These are phyloP conservation scores for Lithophane semibrunnea DNA, from an alignment of 2,888 invertebrate species.

Conservation along the genomic window DNA sequence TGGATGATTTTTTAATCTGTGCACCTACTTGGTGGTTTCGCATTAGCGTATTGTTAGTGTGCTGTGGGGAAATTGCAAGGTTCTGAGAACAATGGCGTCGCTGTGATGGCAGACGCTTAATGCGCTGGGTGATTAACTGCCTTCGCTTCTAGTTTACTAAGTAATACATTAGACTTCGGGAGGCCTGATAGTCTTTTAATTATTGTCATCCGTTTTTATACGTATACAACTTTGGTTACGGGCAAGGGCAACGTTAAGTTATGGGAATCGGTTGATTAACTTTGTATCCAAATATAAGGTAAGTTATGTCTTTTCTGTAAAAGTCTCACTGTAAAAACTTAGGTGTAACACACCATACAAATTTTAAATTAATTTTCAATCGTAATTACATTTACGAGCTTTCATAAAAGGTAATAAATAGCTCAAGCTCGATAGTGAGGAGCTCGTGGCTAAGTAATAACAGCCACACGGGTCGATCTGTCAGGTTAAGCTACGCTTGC, in stretches of 20 bases:
- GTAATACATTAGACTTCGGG: conserved; percentile 28
- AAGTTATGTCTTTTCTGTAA: no score
- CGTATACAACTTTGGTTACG: neutral
- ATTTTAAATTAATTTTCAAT: neutral
- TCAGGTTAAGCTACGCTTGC: no score
- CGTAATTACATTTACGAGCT: neutral
- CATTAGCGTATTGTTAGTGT: conserved; percentile 80
- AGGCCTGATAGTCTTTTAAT: conserved; percentile 49
- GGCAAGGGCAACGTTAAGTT: neutral
- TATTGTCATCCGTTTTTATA: conserved; percentile 25
- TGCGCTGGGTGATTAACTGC: conserved; percentile 60
- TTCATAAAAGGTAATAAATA: neutral
- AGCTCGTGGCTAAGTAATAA: no score
- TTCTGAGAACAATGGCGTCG: conserved; percentile 64
- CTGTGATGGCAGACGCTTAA: conserved; percentile 62
- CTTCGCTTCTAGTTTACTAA: conserved; percentile 30
- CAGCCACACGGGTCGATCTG: no score
- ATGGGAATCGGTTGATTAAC: neutral
- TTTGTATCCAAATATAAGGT: neutral
- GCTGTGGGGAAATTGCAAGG: conserved; percentile 68
- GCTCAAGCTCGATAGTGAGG: no score
- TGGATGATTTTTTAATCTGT: conserved; percentile 89
- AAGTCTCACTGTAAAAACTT: no score
- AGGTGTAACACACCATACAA: no score
- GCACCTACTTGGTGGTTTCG: conserved; percentile 81